Evolutionary conservation across 35 echinoderm and acorn worm genomes (phyloP).

Genomic region (Chiridota heheva): DNA sequence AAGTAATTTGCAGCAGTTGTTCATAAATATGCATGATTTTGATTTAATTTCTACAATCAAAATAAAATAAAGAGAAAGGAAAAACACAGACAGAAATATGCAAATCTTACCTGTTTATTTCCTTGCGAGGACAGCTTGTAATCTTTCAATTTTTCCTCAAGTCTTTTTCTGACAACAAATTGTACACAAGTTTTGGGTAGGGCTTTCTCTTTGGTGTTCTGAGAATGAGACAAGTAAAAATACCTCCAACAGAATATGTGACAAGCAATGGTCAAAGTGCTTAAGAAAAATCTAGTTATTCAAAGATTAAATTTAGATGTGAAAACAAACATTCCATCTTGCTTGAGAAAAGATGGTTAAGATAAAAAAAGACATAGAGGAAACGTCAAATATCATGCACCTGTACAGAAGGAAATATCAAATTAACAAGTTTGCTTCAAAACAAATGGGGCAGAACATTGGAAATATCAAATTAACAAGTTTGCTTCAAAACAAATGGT

Average conservation of each 20-base stretch:
- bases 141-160: constrained; percentile 91
- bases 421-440: too few species aligned
- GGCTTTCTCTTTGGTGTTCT: constrained; percentile 64
- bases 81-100: neutral
- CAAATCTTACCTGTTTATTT: constrained; percentile 58
- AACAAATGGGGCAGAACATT: too few species aligned
- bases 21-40: neutral
- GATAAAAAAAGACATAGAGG: too few species aligned
- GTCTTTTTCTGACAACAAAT: constrained; percentile 90
- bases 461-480: too few species aligned
- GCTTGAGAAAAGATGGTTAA: too few species aligned
- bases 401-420: too few species aligned
- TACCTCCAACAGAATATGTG: neutral
- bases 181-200: constrained; percentile 73
- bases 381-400: too few species aligned
- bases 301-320: neutral
- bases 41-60: neutral
- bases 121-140: constrained; percentile 72
- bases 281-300: neutral
- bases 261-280: neutral
- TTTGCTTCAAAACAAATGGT: too few species aligned
- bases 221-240: neutral
- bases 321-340: too few species aligned
- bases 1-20: neutral
- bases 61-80: neutral